These are phyloP conservation scores for Drosophila trapezifrons DNA, from an alignment of 1,140 invertebrate genomes.

Conservation along the genomic window DNA sequence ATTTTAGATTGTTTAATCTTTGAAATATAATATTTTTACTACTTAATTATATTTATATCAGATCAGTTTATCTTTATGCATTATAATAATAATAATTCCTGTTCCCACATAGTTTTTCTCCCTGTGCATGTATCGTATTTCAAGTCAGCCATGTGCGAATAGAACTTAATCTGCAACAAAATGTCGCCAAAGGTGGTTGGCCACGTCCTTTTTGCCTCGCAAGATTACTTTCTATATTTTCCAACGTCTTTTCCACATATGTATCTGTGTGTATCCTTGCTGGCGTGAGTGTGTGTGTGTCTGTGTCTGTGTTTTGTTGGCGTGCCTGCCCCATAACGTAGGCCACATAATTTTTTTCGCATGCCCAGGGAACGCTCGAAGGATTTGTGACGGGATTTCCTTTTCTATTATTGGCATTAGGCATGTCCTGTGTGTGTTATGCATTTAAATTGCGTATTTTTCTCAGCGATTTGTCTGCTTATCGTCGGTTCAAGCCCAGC, in stretches of 20 bases:
- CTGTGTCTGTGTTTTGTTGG: conserved; percentile 23
- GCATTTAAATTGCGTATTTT: conserved; percentile 85
- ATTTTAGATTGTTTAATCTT: not conserved
- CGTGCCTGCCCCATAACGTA: conserved; percentile 50
- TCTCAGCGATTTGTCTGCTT: conserved; percentile 84
- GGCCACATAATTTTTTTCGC: conserved; percentile 78
- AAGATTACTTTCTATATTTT: conserved; percentile 83
- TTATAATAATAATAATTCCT: not conserved
- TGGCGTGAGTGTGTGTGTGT: conserved; percentile 11
- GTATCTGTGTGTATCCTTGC: conserved; percentile 14
- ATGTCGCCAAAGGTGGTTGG: conserved; percentile 83
- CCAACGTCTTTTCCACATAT: conserved; percentile 57
- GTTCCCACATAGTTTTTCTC: not conserved
- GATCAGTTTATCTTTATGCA: too few relatives aligned
- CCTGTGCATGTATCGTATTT: conserved; percentile 79
- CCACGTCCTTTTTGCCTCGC: conserved; percentile 45
- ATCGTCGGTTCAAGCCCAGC: conserved; percentile 62
- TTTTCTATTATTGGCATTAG: conserved; percentile 85
- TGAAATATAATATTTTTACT: too few relatives aligned
- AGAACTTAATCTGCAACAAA: conserved; percentile 84
- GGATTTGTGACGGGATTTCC: conserved; percentile 84
- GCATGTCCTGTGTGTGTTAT: conserved; percentile 84
- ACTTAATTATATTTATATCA: too few relatives aligned
- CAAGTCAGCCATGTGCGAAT: conserved; percentile 84
- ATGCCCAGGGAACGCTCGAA: conserved; percentile 63